Evolutionary conservation across 2,888 invertebrate species (phyloP).

Genomic region (Eupithecia tripunctaria): DNA sequence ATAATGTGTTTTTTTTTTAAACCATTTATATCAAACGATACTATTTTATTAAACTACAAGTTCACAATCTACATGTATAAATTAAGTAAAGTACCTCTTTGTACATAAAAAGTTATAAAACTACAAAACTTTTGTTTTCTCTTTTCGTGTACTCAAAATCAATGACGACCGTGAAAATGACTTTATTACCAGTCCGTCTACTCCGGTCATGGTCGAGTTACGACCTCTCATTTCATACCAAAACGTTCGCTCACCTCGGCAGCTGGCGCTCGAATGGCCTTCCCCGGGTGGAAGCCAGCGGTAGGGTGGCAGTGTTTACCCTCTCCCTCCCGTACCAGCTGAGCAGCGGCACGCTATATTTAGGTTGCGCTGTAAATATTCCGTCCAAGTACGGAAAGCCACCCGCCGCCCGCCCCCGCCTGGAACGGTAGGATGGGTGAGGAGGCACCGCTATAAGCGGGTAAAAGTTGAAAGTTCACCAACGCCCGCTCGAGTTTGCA

Average conservation of each 20-base stretch:
- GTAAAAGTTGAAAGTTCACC: conserved; percentile 84
- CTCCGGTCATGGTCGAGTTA: conserved; percentile 77
- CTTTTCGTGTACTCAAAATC: conserved; percentile 52
- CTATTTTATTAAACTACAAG: neutral
- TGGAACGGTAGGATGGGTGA: conserved; percentile 49
- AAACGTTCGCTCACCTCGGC: conserved; percentile 72
- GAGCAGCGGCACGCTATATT: conserved; percentile 83
- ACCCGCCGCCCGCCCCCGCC: conserved; percentile 51
- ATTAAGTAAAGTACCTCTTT: no score
- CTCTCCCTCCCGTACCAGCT: conserved; percentile 78
- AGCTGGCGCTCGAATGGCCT: conserved; percentile 75
- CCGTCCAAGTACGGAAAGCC: conserved; percentile 80
- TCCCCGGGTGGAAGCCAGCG: conserved; percentile 53
- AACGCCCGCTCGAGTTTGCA: conserved; percentile 75
- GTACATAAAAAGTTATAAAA: neutral
- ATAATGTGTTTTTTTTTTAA: neutral
- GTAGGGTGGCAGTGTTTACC: conserved; percentile 72
- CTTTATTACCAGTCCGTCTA: conserved; percentile 68
- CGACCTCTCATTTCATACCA: conserved; percentile 60
- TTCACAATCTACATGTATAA: neutral
- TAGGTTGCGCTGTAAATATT: conserved; percentile 84
- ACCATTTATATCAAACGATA: neutral
- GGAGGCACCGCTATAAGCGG: conserved; percentile 67
- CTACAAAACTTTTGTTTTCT: neutral
- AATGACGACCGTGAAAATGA: conserved; percentile 70